Percentiles rank a stretch among this genome's conserved stretches.
Conservation (phyloP, 2,113 vertebrate species). For the Harpagus bidentatus region DNA sequence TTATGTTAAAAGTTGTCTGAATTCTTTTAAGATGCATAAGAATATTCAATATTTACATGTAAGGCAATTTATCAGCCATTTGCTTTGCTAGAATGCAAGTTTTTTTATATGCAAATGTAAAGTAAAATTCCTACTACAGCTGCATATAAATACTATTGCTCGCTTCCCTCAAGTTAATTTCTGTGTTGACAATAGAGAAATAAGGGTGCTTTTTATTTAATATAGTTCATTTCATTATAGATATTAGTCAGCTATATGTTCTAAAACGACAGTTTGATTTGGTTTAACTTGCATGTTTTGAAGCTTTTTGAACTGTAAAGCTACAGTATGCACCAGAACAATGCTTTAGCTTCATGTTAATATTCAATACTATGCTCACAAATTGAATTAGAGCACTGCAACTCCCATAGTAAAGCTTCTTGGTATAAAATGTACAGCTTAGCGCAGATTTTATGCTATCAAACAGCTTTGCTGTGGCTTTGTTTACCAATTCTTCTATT, state of each 20-base stretch:
- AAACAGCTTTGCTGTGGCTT: not conserved
- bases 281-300: conserved; percentile 1
- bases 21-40: not conserved
- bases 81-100: conserved; percentile 14
- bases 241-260: not conserved
- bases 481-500: not conserved
- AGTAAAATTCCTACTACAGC: not conserved
- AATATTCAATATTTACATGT: not conserved
- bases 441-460: not conserved
- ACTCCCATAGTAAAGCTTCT: not conserved
- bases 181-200: not conserved
- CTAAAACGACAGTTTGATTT: conserved; percentile 17
- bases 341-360: not conserved
- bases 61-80: conserved; percentile 48
- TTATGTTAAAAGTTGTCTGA: not conserved
- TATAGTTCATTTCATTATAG: not conserved
- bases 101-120: conserved; percentile 47
- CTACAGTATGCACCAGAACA: not conserved
- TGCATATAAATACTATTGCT: not conserved
- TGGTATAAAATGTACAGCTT: not conserved
- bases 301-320: not conserved
- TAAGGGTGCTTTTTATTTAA: not conserved
- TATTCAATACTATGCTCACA: not conserved
- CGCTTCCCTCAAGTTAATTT: not conserved
- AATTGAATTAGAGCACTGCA: conserved; percentile 18